Base-by-base conservation (phyloP, 2,113 vertebrate species). In the Oreochromis niloticus region DNA sequence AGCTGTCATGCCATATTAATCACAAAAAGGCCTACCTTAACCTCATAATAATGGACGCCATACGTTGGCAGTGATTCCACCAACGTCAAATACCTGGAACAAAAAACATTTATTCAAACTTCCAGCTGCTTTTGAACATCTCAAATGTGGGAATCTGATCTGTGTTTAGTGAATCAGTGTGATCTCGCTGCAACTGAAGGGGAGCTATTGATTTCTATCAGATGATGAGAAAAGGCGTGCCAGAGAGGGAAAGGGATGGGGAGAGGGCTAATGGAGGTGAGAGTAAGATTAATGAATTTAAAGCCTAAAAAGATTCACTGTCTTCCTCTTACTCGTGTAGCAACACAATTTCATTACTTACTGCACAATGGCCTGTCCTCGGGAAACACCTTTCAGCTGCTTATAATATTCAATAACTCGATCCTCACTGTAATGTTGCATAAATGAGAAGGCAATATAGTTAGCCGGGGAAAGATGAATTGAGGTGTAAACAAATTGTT, bases 321-420 rank as follows among this genome's bases (percentile, higher is more conserved):
- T 59, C 78, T 57, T 55, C 73, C 86, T 68, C 34, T 39, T 86
- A 85, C 32, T 34, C 6, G n/a, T 32, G 46, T 84, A 68, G 82
- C 6, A 43, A 22, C 4, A 68, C 68, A 34, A 19, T 30, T 55
- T 81, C 41, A 83, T 84, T 57, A 98, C 98, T 99, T 96, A 99
- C 99, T 98, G 98, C 78, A 99, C 98, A 43, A 99, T 98, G 43
- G 98, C 98, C 95, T 99, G 98, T 86, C 99, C 99, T 96, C 98
- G 95, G 16, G 98, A 98, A 94, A 98, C 97, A 81, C 98, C 99
- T 84, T 97, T 98, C 92, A 98, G 96, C 90, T 97, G 98, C 96
- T 98, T 99, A 88, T 99, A 98, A 95, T 98, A 96, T 91, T 99
- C 98, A 83, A 99, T 99, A 16, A 99, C 98, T 87, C 97, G 96